These are phyloP conservation scores for Drosophila maculinotata DNA, from an alignment of 2,888 invertebrate species.

Conservation along the genomic window DNA sequence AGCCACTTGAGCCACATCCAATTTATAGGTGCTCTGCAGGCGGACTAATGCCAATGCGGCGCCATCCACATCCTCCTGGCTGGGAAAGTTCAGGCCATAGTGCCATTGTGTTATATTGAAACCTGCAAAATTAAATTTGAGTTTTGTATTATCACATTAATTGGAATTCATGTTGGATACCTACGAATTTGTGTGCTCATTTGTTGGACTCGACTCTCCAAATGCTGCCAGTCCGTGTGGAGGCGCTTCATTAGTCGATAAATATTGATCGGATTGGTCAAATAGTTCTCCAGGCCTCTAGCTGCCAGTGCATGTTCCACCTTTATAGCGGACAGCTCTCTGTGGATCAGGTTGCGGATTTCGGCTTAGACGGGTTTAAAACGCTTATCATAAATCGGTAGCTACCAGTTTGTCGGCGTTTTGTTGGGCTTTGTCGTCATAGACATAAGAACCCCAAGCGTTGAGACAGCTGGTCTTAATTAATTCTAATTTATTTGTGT, in stretches of 20 bases:
- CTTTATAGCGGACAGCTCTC: constrained; percentile 88
- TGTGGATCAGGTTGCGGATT: constrained; percentile 52
- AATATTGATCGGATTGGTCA: constrained; percentile 97
- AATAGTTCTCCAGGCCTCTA: constrained; percentile 91
- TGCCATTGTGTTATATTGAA: constrained; percentile 90
- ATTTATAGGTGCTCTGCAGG: constrained; percentile 96
- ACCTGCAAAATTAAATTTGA: constrained; percentile 84
- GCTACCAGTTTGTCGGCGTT: constrained; percentile 65
- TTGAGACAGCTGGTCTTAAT: constrained; percentile 46
- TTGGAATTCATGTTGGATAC: constrained; percentile 13
- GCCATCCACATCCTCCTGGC: constrained; percentile 96
- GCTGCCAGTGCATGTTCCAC: constrained; percentile 91
- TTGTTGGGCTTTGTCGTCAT: constrained; percentile 58
- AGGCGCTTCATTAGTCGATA: constrained; percentile 96
- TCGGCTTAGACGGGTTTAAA: constrained; percentile 49
- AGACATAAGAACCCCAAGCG: constrained; percentile 28
- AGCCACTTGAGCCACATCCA: constrained; percentile 94
- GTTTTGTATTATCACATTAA: neutral
- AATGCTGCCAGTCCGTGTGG: constrained; percentile 94
- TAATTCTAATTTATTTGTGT: constrained; percentile 80
- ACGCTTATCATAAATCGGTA: constrained; percentile 38
- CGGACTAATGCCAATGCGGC: constrained; percentile 97
- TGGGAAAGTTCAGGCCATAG: constrained; percentile 90
- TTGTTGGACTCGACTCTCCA: constrained; percentile 90
- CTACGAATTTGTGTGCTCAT: constrained; percentile 86